Evolutionary conservation across 2,888 invertebrate genomes (phyloP).

Genomic region (Acanthococcus lagerstroemiae): DNA sequence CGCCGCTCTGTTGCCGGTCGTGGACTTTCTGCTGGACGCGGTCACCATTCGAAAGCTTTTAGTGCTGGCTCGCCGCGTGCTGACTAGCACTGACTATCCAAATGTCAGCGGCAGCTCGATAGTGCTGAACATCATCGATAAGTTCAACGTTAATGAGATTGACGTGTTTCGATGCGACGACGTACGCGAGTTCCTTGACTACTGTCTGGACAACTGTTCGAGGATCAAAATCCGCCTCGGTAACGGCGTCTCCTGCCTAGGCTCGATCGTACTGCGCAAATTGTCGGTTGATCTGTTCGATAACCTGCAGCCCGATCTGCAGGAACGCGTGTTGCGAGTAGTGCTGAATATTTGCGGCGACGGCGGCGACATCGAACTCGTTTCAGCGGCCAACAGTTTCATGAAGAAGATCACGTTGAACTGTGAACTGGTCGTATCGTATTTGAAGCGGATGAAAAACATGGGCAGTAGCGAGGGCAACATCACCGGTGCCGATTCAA

Average conservation of each 20-base stretch:
- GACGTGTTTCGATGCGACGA: neutral
- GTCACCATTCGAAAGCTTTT: neutral
- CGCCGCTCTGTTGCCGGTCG: slow-evolving; percentile 45
- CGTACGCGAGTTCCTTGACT: neutral
- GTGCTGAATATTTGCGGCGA: slow-evolving; percentile 29
- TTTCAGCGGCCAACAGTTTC: slow-evolving; percentile 33
- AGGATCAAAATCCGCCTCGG: neutral
- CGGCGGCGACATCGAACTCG: slow-evolving; percentile 29
- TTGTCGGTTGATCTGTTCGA: slow-evolving; percentile 45
- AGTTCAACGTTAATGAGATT: slow-evolving; percentile 5
- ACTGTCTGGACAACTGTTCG: slow-evolving; percentile 1
- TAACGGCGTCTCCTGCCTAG: neutral
- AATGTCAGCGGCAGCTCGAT: neutral
- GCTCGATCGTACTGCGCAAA: slow-evolving; percentile 41
- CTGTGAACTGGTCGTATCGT: slow-evolving; percentile 31
- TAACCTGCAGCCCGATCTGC: slow-evolving; percentile 28
- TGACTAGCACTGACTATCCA: neutral
- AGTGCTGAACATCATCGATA: slow-evolving; percentile 13
- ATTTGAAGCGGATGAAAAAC: slow-evolving; percentile 30
- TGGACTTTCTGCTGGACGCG: slow-evolving; percentile 41
- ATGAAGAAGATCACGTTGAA: slow-evolving; percentile 33
- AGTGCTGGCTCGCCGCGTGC: neutral
- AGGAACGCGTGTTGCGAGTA: slow-evolving; percentile 29
- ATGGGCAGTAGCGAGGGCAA: neutral
- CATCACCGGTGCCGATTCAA: too few species aligned